Evolutionary conservation across 2,797 vertebrate species (phyloP).

Genomic region (Malurus splendens): DNA sequence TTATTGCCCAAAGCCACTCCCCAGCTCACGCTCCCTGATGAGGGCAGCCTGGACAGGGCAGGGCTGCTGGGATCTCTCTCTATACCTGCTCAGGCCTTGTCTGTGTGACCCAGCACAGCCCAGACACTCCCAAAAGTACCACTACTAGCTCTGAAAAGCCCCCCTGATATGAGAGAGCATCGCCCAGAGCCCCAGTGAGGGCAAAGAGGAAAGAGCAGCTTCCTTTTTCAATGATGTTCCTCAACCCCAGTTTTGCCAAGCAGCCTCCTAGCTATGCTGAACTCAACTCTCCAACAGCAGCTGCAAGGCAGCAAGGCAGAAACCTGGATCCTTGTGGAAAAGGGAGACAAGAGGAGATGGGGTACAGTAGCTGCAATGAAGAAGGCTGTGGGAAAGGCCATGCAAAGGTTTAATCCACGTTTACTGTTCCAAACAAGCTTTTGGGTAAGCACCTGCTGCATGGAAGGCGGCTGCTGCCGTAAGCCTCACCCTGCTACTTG

Average conservation of each 20-base stretch:
- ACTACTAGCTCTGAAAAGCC: not conserved
- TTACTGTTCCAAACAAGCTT: conserved; percentile 22
- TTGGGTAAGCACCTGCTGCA: not conserved
- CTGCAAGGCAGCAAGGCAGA: not conserved
- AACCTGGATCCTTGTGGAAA: not conserved
- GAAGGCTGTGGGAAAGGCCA: conserved; percentile 33
- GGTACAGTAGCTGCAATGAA: not conserved
- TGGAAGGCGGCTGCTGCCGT: not conserved
- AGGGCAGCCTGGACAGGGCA: not conserved
- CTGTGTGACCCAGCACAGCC: not conserved
- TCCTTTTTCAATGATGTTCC: not conserved
- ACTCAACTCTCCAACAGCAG: not conserved
- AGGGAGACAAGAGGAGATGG: not conserved
- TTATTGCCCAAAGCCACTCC: not conserved
- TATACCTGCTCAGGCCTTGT: not conserved
- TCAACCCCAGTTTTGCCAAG: not conserved
- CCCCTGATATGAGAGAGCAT: not conserved
- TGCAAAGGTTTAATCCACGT: not conserved
- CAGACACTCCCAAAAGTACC: not conserved
- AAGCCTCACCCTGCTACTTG: not conserved
- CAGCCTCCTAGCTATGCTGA: not conserved
- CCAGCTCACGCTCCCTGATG: not conserved
- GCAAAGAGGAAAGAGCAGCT: not conserved
- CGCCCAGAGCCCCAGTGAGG: rapidly evolving
- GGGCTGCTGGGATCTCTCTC: not conserved